phyloP scores from a whole-genome alignment of 1,140 invertebrate species.

The Akabosia matsudoensis region DNA sequence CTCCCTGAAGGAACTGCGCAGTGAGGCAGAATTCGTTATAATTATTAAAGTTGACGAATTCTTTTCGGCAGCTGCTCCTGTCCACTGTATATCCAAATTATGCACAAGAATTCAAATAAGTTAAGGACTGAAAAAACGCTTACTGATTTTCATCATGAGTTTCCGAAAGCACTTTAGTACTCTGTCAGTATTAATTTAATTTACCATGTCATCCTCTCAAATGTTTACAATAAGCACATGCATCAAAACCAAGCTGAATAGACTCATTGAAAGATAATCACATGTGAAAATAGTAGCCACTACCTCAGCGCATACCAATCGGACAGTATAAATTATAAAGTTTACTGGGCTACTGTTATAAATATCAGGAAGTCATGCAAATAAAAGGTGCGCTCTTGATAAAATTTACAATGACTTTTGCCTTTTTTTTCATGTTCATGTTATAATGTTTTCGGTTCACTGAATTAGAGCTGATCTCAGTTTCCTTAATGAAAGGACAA shows the following conservation, averaged over 20 bases:
- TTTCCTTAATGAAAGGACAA: background rate
- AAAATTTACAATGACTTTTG: background rate
- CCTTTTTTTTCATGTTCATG: background rate
- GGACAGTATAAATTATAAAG: background rate
- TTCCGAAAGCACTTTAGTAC: background rate
- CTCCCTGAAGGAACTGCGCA: background rate
- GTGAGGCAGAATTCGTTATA: background rate
- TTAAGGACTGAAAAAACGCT: background rate
- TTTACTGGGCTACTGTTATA: background rate
- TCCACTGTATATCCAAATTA: background rate
- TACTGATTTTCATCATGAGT: background rate
- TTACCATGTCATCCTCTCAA: background rate
- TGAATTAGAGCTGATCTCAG: background rate
- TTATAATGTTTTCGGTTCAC: background rate
- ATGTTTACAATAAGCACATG: background rate
- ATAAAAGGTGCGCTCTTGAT: background rate
- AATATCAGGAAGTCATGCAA: background rate
- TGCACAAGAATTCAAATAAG: background rate
- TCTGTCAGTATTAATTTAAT: background rate
- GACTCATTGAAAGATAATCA: background rate
- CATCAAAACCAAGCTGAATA: background rate
- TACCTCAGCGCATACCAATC: background rate
- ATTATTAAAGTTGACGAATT: constrained; percentile 14
- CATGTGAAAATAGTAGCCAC: background rate
- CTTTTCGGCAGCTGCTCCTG: constrained; percentile 3